Evolutionary conservation across 92 coral and sea anemone genomes (phyloP).

Genomic region (Phenganax subtilis): DNA sequence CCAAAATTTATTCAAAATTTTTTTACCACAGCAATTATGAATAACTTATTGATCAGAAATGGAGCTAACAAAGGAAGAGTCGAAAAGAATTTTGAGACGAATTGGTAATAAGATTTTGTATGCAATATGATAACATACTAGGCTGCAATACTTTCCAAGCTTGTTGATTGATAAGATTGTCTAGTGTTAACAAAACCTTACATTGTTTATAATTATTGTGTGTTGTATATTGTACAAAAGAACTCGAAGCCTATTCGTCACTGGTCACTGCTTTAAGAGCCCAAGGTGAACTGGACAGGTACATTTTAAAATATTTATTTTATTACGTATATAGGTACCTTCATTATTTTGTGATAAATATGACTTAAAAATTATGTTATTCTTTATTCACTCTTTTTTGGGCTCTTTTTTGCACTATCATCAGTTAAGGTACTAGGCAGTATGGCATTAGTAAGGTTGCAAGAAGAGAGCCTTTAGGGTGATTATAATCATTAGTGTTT

Average conservation of each 20-base stretch:
- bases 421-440: too few relatives aligned
- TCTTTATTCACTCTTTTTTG: not conserved
- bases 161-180: not conserved
- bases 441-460: too few relatives aligned
- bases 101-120: constrained; percentile 56
- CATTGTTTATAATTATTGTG: not conserved
- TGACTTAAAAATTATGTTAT: too few relatives aligned
- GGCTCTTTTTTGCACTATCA: not conserved
- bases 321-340: not conserved
- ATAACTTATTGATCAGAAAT: constrained; percentile 48
- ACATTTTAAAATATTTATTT: constrained; percentile 5
- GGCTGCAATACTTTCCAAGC: not conserved
- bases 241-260: constrained; percentile 96
- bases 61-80: constrained; percentile 89
- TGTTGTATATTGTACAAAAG: constrained; percentile 32
- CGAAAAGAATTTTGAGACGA: constrained; percentile 86
- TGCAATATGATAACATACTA: not conserved
- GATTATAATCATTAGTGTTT: too few relatives aligned
- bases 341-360: not conserved
- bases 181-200: not conserved
- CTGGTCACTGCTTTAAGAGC: constrained; percentile 94
- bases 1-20: too few relatives aligned
- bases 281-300: constrained; percentile 97
- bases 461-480: too few relatives aligned
- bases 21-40: too few relatives aligned